Evolutionary conservation across 2,888 invertebrate genomes (phyloP), one percentile per base, ranked within the genome.

Genomic region (Ectemnius lituratus): DNA sequence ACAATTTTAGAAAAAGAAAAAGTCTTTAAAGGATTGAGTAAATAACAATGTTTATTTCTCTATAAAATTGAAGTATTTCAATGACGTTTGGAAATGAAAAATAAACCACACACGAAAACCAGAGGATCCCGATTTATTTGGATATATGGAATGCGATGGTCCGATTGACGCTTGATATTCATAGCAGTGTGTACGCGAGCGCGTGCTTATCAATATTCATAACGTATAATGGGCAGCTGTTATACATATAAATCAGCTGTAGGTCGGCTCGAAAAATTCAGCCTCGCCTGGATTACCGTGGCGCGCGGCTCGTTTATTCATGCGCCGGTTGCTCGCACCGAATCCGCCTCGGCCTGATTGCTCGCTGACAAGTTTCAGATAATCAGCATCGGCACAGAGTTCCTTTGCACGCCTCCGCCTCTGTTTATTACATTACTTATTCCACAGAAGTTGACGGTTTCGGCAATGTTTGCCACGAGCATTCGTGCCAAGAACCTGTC

Each of bases 131-230:
- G 37, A 37, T 37, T 37, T 37, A 37, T 37, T 37, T 37, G 8
- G 37, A 37, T 37, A 37, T 37, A 37, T 37, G 37, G 37, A 37
- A 37, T 37, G 37, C 37, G 37, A 37, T 37, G 37, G 61, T 11
- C 61, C 52, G 61, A n/a, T 23, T 37, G 58, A 65, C 58, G n/a
- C 63, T 71, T 61, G 63, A 74, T 72, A 79, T 79, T 81, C 79
- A 67, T 70, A 69, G 58, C 70, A 56, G 23, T 58, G 68, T 70
- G 57, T 56, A 63, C 49, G 58, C 63, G 52, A 6, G 37, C 37
- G 8, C 4, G 8, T 37, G 71, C 64, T 71, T 76, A 83, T 83
- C 68, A 79, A 83, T 83, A 83, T 83, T 83, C 76, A 81, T 81
- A 76, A 67, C 77, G 76, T 56, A 75, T 60, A 73, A 61, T 28